phyloP scores from a whole-genome alignment of 2,888 invertebrate species.

The Drosophila mimica region DNA sequence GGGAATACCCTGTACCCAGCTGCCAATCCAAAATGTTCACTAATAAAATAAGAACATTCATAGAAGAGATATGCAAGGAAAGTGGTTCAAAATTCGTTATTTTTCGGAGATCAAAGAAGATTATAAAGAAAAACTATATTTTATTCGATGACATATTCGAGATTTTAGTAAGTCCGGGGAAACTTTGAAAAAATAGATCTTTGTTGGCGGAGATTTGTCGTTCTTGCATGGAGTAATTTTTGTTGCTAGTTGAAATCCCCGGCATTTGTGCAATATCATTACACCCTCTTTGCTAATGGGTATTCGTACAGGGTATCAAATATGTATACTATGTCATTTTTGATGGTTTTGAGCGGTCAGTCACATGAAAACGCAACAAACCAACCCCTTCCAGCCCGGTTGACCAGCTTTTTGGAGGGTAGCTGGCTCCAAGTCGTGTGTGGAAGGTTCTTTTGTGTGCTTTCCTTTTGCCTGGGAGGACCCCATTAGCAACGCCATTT shows the following conservation, averaged over 20 bases:
- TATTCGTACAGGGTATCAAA: slow-evolving; percentile 5
- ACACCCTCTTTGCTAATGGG: not conserved
- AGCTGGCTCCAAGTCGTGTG: not conserved
- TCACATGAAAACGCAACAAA: slow-evolving; percentile 23
- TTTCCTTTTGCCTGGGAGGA: not conserved
- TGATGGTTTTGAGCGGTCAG: slow-evolving; percentile 43
- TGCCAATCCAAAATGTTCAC: not conserved
- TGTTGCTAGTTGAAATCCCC: not conserved
- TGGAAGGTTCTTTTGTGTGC: not conserved
- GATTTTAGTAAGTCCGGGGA: not conserved
- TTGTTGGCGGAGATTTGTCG: not conserved
- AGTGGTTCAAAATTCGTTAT: not conserved
- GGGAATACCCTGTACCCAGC: not conserved
- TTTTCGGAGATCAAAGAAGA: not conserved
- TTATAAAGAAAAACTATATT: not conserved
- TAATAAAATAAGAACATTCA: not conserved
- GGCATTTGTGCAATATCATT: not conserved
- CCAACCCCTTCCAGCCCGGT: not conserved
- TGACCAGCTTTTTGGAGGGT: not conserved
- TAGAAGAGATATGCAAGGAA: not conserved
- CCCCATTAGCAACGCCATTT: slow-evolving; percentile 75
- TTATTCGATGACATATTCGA: not conserved
- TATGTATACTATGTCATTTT: slow-evolving; percentile 22
- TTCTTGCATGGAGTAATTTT: not conserved
- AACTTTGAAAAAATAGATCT: not conserved